Conservation (phyloP, 2,888 invertebrate genomes). For the Beris chalybata region DNA sequence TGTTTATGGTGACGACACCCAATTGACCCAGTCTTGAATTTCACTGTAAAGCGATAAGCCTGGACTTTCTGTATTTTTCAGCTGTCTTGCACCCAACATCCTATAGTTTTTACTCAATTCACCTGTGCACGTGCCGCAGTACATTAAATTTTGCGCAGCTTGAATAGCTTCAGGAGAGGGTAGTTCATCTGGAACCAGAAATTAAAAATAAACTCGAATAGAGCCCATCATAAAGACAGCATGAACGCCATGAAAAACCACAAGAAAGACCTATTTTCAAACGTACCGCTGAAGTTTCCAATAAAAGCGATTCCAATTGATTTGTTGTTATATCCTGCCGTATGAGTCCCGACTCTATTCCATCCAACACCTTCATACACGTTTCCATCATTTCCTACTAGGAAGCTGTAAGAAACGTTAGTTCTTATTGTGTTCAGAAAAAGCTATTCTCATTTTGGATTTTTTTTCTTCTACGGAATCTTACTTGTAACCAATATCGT, state of each 20-base stretch:
- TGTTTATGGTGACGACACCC: not conserved
- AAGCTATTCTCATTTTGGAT: no score
- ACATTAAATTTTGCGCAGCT: slow-evolving; percentile 50
- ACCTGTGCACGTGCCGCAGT: slow-evolving; percentile 55
- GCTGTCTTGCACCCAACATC: slow-evolving; percentile 58
- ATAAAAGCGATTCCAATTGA: slow-evolving; percentile 62
- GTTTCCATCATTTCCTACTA: slow-evolving; percentile 63
- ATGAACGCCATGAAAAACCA: no score
- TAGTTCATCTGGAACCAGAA: slow-evolving; percentile 44
- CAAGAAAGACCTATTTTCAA: not conserved
- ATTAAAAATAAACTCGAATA: not conserved
- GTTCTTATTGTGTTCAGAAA: not conserved
- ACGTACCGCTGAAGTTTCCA: slow-evolving; percentile 56
- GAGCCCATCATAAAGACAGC: not conserved
- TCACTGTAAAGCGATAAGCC: slow-evolving; percentile 57
- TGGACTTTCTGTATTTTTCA: slow-evolving; percentile 56
- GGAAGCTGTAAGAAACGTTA: slow-evolving; percentile 50
- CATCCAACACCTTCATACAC: slow-evolving; percentile 65
- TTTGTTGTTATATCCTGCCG: slow-evolving; percentile 58
- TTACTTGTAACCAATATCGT: slow-evolving; percentile 60
- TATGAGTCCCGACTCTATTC: slow-evolving; percentile 60
- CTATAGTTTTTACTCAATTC: slow-evolving; percentile 55
- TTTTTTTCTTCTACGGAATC: slow-evolving; percentile 40
- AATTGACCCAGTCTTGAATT: slow-evolving; percentile 58
- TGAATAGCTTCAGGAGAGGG: slow-evolving; percentile 46